Evolutionary conservation across 2,888 invertebrate genomes (phyloP).

Genomic region (Pyrrhosoma nymphula): DNA sequence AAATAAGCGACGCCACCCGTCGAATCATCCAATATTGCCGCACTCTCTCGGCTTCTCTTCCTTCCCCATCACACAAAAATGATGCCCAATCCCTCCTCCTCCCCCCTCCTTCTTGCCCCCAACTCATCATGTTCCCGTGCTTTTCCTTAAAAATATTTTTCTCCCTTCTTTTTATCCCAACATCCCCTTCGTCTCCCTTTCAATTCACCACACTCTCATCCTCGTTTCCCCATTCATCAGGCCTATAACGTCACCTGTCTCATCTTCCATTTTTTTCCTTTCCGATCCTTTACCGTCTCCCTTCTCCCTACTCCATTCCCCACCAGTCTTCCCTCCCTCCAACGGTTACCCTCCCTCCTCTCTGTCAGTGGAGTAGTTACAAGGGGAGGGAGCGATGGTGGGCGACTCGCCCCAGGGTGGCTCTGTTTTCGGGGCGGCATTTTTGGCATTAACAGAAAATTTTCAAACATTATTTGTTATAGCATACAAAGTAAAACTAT

Average conservation of each 20-base stretch:
- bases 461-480: too few species aligned
- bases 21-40: not conserved
- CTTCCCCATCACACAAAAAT: not conserved
- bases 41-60: not conserved
- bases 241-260: constrained; percentile 16
- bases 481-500: too few species aligned
- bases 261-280: not conserved
- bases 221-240: constrained; percentile 28
- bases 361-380: too few species aligned
- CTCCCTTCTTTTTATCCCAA: not conserved
- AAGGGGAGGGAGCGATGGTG: too few species aligned
- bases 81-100: not conserved
- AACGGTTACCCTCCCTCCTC: not conserved
- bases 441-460: too few species aligned
- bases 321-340: not conserved
- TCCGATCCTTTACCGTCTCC: not conserved
- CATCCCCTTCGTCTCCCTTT: not conserved
- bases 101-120: too few species aligned
- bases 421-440: too few species aligned
- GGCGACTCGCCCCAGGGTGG: too few species aligned
- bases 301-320: not conserved
- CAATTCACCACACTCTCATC: not conserved
- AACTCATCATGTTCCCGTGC: not conserved
- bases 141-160: not conserved
- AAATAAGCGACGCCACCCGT: not conserved